phyloP scores from a whole-genome alignment of 1,140 invertebrate species.

The Solenopsis fugax region DNA sequence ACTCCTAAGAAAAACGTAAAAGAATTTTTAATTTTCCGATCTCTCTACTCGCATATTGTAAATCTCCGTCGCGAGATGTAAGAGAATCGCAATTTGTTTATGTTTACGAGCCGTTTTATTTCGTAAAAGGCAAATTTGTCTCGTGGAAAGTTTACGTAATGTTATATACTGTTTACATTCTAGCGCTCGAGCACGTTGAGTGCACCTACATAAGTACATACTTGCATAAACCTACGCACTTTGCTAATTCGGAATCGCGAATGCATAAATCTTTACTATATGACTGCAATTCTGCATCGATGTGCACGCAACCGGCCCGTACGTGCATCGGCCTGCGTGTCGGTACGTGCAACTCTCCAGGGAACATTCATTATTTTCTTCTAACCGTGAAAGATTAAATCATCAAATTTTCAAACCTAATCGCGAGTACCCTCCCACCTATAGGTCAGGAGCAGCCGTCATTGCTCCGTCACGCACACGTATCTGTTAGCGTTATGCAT shows the following conservation, averaged over 20 bases:
- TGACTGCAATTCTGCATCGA: conserved; percentile 24
- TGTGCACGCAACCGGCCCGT: neutral
- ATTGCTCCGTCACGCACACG: neutral
- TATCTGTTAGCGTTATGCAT: neutral
- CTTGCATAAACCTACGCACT: conserved; percentile 9
- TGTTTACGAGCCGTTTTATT: conserved; percentile 19
- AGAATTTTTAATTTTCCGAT: neutral
- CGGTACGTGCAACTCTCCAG: neutral
- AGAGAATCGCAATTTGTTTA: conserved; percentile 27
- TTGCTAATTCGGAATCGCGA: conserved; percentile 38
- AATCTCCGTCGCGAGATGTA: neutral
- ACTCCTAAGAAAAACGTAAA: neutral
- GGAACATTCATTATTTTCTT: conserved; percentile 22
- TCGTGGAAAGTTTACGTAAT: conserved; percentile 37
- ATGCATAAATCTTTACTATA: conserved; percentile 24
- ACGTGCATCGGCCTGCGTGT: neutral
- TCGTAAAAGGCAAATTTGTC: conserved; percentile 34
- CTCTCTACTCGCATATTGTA: neutral
- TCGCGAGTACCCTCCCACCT: neutral
- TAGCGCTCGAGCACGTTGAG: neutral
- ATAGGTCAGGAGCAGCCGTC: neutral
- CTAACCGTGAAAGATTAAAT: conserved; percentile 21
- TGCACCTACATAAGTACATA: neutral
- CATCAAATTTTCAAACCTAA: conserved; percentile 19
- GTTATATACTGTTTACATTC: conserved; percentile 15